phyloP scores from a whole-genome alignment of 1,140 invertebrate genomes.

The Ceratitis capitata region DNA sequence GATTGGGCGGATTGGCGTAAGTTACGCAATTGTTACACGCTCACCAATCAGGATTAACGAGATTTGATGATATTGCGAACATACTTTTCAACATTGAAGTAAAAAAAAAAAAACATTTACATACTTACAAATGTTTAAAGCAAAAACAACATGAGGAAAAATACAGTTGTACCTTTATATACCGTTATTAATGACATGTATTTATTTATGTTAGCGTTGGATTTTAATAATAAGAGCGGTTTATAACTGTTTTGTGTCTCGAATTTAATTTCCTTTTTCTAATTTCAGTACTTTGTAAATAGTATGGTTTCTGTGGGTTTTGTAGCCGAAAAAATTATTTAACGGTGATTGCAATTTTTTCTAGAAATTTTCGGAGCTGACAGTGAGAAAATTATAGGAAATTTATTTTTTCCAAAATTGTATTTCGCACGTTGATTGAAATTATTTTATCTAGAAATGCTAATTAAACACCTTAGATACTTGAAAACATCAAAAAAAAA shows the following conservation, averaged over 20 bases:
- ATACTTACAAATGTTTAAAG: neutral
- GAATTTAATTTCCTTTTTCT: too few relatives aligned
- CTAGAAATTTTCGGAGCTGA: too few relatives aligned
- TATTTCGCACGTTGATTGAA: too few relatives aligned
- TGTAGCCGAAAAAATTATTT: neutral
- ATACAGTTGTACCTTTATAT: neutral
- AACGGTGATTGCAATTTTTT: too few relatives aligned
- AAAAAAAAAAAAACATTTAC: neutral
- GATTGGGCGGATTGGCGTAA: conserved; percentile 56
- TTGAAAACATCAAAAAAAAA: too few relatives aligned
- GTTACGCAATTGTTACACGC: conserved; percentile 37
- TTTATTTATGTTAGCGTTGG: neutral
- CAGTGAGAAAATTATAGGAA: too few relatives aligned
- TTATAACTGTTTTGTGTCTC: neutral
- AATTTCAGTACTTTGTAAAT: too few relatives aligned
- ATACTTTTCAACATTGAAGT: too few relatives aligned
- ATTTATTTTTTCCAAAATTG: too few relatives aligned
- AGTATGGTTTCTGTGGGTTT: neutral
- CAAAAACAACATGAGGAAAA: too few relatives aligned
- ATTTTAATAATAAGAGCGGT: neutral
- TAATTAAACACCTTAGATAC: too few relatives aligned
- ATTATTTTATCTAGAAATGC: too few relatives aligned
- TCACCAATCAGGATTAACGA: neutral
- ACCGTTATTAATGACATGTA: neutral
- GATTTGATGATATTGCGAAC: neutral